phyloP scores from a whole-genome alignment of 2,113 vertebrate genomes.

The Anolis sagrei region DNA sequence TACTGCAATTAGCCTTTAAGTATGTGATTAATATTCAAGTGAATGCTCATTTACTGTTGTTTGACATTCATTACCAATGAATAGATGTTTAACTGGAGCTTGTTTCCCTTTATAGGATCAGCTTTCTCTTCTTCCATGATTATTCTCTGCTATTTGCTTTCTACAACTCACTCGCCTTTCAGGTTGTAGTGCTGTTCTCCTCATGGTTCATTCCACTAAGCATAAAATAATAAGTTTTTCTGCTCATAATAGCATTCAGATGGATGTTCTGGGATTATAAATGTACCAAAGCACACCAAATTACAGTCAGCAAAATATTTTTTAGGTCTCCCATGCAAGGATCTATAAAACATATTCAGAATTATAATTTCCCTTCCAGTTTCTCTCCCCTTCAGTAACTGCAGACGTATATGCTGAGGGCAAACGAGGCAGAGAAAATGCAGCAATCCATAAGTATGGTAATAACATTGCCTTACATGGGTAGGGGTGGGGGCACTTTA shows the following conservation, averaged over 20 bases:
- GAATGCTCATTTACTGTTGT: conserved; percentile 73
- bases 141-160: conserved; percentile 61
- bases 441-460: conserved; percentile 49
- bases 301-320: conserved; percentile 45
- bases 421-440: conserved; percentile 59
- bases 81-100: conserved; percentile 71
- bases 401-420: conserved; percentile 29
- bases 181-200: conserved; percentile 56
- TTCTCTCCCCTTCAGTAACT: conserved; percentile 28
- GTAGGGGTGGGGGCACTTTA: conserved; percentile 28
- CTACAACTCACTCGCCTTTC: conserved; percentile 54
- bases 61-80: conserved; percentile 68
- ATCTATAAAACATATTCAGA: conserved; percentile 41
- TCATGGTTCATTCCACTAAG: conserved; percentile 60
- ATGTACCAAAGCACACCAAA: conserved; percentile 40
- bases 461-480: conserved; percentile 56
- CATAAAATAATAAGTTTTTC: conserved; percentile 53
- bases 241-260: conserved; percentile 43
- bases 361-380: conserved; percentile 17
- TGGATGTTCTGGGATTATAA: conserved; percentile 38
- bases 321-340: conserved; percentile 19
- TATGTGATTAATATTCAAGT: conserved; percentile 74
- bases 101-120: conserved; percentile 51
- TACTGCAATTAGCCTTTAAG: conserved; percentile 67
- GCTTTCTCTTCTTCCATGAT: conserved; percentile 56